phyloP scores from a whole-genome alignment of 2,888 invertebrate genomes.

The Marronus borbonicus region DNA sequence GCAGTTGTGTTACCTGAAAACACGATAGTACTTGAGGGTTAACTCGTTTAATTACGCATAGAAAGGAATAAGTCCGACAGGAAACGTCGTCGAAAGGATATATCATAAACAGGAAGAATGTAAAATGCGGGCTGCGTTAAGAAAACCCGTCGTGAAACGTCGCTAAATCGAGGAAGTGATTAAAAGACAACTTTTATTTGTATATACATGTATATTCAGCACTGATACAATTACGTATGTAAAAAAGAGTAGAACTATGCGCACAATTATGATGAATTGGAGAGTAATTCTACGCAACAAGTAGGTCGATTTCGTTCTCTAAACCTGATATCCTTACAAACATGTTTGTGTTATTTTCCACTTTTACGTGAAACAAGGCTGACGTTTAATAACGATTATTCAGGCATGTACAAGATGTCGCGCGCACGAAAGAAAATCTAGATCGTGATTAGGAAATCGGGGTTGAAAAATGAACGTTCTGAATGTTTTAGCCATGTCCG shows the following conservation, averaged over 20 bases:
- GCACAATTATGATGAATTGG: constrained; percentile 27
- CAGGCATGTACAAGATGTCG: background rate
- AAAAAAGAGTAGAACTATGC: constrained; percentile 5
- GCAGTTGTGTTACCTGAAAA: too few species aligned
- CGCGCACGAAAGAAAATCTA: background rate
- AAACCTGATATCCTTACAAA: constrained; percentile 13
- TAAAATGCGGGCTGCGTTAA: constrained; percentile 17
- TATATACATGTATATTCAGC: constrained; percentile 3
- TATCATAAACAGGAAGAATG: constrained; percentile 39
- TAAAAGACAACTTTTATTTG: constrained; percentile 33
- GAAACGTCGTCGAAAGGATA: constrained; percentile 16
- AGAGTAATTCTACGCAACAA: constrained; percentile 20
- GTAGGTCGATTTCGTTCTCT: constrained; percentile 30
- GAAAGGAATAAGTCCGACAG: constrained; percentile 26
- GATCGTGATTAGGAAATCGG: constrained; percentile 1
- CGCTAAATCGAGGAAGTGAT: constrained; percentile 26
- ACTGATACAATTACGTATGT: background rate
- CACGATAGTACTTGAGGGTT: too few species aligned
- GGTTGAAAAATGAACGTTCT: constrained; percentile 24
- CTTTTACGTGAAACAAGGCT: constrained; percentile 1
- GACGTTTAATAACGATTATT: background rate
- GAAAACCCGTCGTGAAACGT: constrained; percentile 29
- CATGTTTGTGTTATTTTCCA: background rate
- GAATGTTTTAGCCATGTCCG: background rate
- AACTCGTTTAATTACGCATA: constrained; percentile 11